Percentiles rank a stretch among this genome's conserved stretches.
These are phyloP conservation scores for Pelochelys cantorii DNA, from an alignment of 2,797 vertebrate species.

Conservation along the genomic window DNA sequence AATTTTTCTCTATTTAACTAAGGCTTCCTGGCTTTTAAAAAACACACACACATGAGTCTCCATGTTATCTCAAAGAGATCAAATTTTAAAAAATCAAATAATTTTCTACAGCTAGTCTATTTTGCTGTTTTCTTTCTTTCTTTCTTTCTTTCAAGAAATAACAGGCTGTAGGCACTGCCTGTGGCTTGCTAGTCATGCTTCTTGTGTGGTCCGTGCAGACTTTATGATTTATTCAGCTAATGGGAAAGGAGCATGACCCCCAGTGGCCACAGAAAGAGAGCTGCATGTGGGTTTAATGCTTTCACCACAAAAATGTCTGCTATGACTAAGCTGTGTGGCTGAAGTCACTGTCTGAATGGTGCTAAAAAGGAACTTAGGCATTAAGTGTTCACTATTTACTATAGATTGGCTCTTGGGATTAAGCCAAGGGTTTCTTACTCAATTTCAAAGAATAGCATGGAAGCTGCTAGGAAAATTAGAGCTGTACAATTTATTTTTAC, in stretches of 20 bases:
- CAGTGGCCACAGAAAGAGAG: conserved; percentile 99
- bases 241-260: conserved; percentile 99
- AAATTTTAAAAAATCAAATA: conserved; percentile 66
- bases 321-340: conserved; percentile 93
- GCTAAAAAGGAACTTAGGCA: conserved; percentile 89
- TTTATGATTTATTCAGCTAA: conserved; percentile 99
- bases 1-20: conserved; percentile 70
- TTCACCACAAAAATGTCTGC: conserved; percentile 99
- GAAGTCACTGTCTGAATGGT: conserved; percentile 89
- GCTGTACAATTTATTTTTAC: conserved; percentile 85
- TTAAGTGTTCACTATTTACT: conserved; percentile 89
- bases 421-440: conserved; percentile 85
- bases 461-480: conserved; percentile 87
- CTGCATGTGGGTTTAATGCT: conserved; percentile 99
- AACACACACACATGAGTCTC: conserved; percentile 72
- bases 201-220: conserved; percentile 99
- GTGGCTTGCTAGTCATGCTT: conserved; percentile 88
- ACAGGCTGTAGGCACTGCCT: conserved; percentile 88
- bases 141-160: conserved; percentile 83
- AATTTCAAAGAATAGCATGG: conserved; percentile 88
- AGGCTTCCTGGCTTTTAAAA: conserved; percentile 74
- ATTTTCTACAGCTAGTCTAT: conserved; percentile 79
- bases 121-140: conserved; percentile 74
- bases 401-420: conserved; percentile 87
- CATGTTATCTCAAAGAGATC: conserved; percentile 73